Base-by-base conservation (phyloP, 2,113 vertebrate genomes). In the Alosa alosa region DNA sequence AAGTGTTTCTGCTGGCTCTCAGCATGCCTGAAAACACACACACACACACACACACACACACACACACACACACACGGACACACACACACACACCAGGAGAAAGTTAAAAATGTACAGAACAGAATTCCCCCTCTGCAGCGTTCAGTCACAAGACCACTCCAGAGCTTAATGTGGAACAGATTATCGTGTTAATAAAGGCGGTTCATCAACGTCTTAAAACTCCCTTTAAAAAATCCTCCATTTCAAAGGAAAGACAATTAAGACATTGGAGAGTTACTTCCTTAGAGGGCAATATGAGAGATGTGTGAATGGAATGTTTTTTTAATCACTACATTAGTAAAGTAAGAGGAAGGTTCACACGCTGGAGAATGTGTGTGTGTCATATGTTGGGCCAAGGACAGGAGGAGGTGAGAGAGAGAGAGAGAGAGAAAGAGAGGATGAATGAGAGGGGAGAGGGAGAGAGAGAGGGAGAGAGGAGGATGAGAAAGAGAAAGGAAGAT, bases 1-100 rank as follows among this genome's bases (percentile, higher is more conserved):
- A 99, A 93, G 95, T 99, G 97, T 95, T 98, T 99, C 95, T 99
- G 98, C 94, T 99, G 98, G 87, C 98, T 99, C 92, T 99, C 98
- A 0, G 98, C 98, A 78, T 99, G 98, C 92, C 98, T 99, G 94
- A 41, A 11, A 1, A 84, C 1, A 86, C 25, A 86, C 72, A 84
- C 60, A 87, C 44, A 89, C 44, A 84, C 64, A 82, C 25, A 88
- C 78, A 88, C 36, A 75, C 2, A 60, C 15, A 55, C 15, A 55
- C 15, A 55, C 11, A 84, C 41, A 55, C 45, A 81, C 0, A 85
- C 10, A 72, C 1, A 72, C n/a, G n/a, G 25, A 72, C 10, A 72
- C 0, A 36, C 4, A 75, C 1, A 75, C 4, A 75, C 2, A 75
- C 3, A 36, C 0, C 11, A 15, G 45, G 0, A 84, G 86, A 36